A percentile compares a stretch with the other conserved stretches of the same genome.
Evolutionary conservation across 2,888 invertebrate genomes (phyloP).

Genomic region (Aphidoletes aphidimyza): DNA sequence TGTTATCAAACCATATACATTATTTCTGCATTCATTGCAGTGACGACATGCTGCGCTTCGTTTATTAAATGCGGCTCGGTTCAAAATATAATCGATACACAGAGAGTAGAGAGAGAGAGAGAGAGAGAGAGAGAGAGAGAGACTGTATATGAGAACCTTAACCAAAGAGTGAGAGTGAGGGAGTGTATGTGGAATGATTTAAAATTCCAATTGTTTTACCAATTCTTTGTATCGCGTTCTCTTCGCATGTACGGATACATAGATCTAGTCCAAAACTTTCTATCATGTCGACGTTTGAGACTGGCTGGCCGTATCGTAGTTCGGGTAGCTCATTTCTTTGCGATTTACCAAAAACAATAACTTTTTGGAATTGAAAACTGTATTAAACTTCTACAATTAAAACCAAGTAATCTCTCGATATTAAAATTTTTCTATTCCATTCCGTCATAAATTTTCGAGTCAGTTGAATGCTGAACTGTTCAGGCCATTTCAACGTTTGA

Average conservation of each 20-base stretch:
- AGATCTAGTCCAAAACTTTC: neutral
- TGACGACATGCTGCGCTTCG: slow-evolving; percentile 42
- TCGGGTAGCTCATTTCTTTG: slow-evolving; percentile 24
- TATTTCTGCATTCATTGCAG: slow-evolving; percentile 43
- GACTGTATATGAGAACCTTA: no score
- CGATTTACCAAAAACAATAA: slow-evolving; percentile 45
- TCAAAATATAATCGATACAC: neutral
- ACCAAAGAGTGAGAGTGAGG: no score
- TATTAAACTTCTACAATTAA: slow-evolving; percentile 51
- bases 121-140: neutral
- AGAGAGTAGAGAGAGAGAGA: neutral
- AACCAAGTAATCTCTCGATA: slow-evolving; percentile 49
- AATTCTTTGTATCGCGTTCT: slow-evolving; percentile 35
- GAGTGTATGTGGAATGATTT: slow-evolving; percentile 4
- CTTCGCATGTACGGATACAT: neutral
- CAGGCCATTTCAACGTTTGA: neutral
- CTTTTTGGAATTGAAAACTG: slow-evolving; percentile 48
- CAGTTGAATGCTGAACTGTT: neutral
- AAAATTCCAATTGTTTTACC: slow-evolving; percentile 35
- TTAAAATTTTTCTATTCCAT: slow-evolving; percentile 25
- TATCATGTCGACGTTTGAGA: no score
- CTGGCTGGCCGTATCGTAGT: neutral
- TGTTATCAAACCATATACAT: slow-evolving; percentile 46
- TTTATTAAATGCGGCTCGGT: neutral
- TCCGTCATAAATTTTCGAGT: slow-evolving; percentile 8